phyloP scores from a whole-genome alignment of 2,113 vertebrate species.

The Potamarius usumacintae region DNA sequence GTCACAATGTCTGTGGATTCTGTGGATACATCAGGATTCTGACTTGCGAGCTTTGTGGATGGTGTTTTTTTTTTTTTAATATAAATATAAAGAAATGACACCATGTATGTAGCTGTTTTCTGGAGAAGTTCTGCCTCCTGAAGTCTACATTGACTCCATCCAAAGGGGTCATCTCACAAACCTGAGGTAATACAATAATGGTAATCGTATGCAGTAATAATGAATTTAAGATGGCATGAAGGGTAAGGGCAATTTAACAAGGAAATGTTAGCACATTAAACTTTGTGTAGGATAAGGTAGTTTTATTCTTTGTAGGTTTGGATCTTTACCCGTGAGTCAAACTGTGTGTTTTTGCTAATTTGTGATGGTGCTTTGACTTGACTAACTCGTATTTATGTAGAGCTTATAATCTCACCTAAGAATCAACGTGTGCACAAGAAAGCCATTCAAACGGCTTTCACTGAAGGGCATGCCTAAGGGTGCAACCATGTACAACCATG shows the following conservation, averaged over 20 bases:
- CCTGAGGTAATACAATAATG: neutral
- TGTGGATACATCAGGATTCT: neutral
- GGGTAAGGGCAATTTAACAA: neutral
- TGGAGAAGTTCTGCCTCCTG: neutral
- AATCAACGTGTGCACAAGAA: neutral
- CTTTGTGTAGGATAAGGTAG: neutral
- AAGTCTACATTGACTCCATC: neutral
- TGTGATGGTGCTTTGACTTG: slow-evolving; percentile 2
- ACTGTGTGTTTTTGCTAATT: neutral
- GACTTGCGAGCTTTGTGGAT: neutral
- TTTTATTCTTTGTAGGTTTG: neutral
- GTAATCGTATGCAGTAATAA: neutral
- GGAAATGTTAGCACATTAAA: neutral
- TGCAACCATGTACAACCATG: neutral
- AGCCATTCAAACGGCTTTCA: neutral
- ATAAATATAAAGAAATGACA: too few relatives aligned
- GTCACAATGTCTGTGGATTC: neutral
- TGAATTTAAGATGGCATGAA: neutral
- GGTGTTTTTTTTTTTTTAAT: neutral
- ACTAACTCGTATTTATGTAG: neutral
- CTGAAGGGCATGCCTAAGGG: neutral
- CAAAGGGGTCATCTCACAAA: neutral
- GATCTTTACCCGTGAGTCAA: neutral
- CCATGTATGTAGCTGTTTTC: too few relatives aligned
- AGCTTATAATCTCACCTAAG: slow-evolving; percentile 5